Base-by-base conservation (phyloP, 2,888 invertebrate genomes). In the Thecocarcelia acutangulata region DNA sequence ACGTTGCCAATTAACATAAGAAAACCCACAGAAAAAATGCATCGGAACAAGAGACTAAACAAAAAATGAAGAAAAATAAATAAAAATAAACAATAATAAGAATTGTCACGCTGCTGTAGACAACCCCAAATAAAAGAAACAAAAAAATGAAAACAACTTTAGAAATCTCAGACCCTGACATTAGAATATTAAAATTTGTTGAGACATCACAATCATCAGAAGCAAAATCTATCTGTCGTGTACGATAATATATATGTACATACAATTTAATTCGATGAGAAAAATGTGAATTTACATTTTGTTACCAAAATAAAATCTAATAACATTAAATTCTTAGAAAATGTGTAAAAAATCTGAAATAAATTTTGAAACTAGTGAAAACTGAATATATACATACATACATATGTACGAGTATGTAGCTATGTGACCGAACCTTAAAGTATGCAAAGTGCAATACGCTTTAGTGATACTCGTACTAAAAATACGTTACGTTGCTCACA, bases 1-100 rank as follows among this genome's bases (percentile, higher is more conserved):
- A 70, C 69, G 79, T 76, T 69, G 68, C 76, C 73, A 81, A 83
- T 82, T 83, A 82, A 79, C 81, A 81, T 79, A 79, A 81, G 52
- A 79, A 76, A 72, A 11, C 37, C n/a, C 56, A 61, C 15, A 50
- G 6, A 76, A 54, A 80, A 48, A 42, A 9, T 3, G 24, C 56
- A 75, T 52, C 12, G 44, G 19, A 37, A 66, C 50, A 52, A 44
- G 21, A 64, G 66, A 56, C 21, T 69, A 59, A 59, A 68, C 17
- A 61, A 64, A 58, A 12, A 68, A 63, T 50, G 46, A 4, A 63
- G 33, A 44, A 61, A 15, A 28, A 11, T 21, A 66, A 33, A 54
- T 21, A 66, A 33, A 54, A 13, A 46, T 42, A 44, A 54, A 15
- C 28, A 28, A 59, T 15, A 19, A 44, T n/a, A 48, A 58, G 8